phyloP scores from a whole-genome alignment of 2,113 vertebrate species.

The Choloepus hoffmanni region DNA sequence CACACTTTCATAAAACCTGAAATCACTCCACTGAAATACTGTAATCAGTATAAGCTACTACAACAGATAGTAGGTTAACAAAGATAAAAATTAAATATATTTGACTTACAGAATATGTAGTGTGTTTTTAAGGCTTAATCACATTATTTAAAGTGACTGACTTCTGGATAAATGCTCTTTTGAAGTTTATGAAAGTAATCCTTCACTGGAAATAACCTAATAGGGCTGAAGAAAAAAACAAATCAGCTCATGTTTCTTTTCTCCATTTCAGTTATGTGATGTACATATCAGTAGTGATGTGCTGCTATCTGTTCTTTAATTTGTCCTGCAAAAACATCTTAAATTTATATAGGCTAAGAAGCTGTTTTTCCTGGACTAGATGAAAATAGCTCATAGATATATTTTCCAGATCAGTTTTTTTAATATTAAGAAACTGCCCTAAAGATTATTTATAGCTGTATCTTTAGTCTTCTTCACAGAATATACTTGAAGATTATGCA shows the following conservation, averaged over 20 bases:
- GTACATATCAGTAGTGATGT: background rate
- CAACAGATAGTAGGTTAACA: background rate
- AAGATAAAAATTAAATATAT: background rate
- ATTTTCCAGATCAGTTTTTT: background rate
- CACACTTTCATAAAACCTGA: background rate
- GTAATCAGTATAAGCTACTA: background rate
- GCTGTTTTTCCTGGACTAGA: background rate
- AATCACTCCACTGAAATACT: background rate
- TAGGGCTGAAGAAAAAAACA: background rate
- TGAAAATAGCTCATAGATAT: background rate
- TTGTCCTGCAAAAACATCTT: background rate
- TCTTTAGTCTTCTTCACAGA: background rate
- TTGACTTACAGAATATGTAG: background rate
- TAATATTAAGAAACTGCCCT: background rate
- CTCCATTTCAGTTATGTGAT: background rate
- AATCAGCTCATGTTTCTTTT: background rate
- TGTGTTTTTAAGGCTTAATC: background rate
- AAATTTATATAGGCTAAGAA: background rate
- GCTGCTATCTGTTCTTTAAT: background rate
- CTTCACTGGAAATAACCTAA: background rate
- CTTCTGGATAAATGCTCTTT: background rate
- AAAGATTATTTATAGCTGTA: background rate
- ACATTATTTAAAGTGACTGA: background rate
- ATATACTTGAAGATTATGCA: background rate
- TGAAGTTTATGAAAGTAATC: constrained; percentile 10